Conservation (phyloP, 2,888 invertebrate genomes). For the Lycaena phlaeas region DNA sequence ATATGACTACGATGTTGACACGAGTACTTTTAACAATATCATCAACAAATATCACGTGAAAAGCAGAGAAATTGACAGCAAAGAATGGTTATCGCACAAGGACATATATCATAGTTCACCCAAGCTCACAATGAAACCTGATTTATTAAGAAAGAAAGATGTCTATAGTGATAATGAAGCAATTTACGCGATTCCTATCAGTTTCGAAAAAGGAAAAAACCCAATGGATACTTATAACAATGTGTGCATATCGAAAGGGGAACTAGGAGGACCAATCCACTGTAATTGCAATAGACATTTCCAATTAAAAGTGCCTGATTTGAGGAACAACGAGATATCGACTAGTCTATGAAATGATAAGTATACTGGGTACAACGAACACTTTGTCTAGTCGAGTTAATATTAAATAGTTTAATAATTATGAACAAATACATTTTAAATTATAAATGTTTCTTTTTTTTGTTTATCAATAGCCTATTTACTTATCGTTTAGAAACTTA, state of each 20-base stretch:
- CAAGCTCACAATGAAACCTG: slow-evolving; percentile 35
- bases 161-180: slow-evolving; percentile 29
- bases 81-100: slow-evolving; percentile 36
- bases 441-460: background rate
- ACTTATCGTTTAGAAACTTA: background rate
- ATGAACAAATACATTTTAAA: slow-evolving; percentile 2
- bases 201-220: slow-evolving; percentile 33
- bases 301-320: slow-evolving; percentile 53
- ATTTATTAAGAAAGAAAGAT: slow-evolving; percentile 27
- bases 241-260: slow-evolving; percentile 51
- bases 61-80: slow-evolving; percentile 37
- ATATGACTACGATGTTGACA: slow-evolving; percentile 38
- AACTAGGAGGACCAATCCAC: slow-evolving; percentile 46
- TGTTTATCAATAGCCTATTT: background rate
- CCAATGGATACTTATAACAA: slow-evolving; percentile 22
- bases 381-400: slow-evolving; percentile 44
- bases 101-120: slow-evolving; percentile 37
- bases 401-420: slow-evolving; percentile 17
- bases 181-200: slow-evolving; percentile 33
- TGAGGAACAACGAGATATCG: slow-evolving; percentile 47
- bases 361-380: slow-evolving; percentile 22
- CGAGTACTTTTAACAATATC: slow-evolving; percentile 41
- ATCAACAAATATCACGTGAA: slow-evolving; percentile 30
- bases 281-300: slow-evolving; percentile 65
- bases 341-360: slow-evolving; percentile 48